These are phyloP conservation scores for Leucophenga varia DNA, from an alignment of 1,140 invertebrate species.

Conservation along the genomic window DNA sequence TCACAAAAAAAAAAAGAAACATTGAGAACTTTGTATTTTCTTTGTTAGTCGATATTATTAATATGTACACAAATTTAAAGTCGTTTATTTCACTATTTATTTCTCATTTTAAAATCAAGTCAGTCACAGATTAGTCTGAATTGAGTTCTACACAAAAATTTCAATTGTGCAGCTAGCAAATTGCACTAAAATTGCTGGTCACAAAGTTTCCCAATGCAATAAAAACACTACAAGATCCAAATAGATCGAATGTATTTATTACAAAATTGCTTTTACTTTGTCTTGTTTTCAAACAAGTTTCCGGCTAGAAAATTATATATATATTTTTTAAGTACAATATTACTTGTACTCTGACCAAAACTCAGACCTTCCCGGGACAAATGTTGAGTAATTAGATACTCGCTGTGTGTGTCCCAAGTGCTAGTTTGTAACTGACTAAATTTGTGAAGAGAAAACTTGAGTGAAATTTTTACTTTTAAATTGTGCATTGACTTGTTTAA, in stretches of 20 bases:
- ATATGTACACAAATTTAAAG: too few species aligned
- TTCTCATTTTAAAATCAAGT: too few species aligned
- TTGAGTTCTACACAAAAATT: constrained; percentile 59
- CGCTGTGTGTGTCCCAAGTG: constrained; percentile 61
- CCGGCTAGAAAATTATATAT: constrained; percentile 58
- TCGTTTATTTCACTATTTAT: too few species aligned
- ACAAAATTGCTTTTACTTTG: constrained; percentile 63
- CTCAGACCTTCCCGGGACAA: constrained; percentile 66
- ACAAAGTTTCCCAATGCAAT: constrained; percentile 60
- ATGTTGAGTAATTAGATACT: constrained; percentile 58
- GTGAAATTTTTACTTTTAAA: too few species aligned
- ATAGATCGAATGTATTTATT: too few species aligned
- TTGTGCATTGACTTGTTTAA: too few species aligned
- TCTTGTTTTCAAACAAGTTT: constrained; percentile 59
- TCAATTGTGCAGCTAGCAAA: constrained; percentile 58
- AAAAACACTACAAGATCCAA: too few species aligned
- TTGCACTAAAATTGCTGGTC: constrained; percentile 62
- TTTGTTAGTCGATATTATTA: too few species aligned
- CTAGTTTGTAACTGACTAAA: constrained; percentile 61
- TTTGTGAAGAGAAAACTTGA: too few species aligned
- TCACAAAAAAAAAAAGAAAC: too few species aligned
- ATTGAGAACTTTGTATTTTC: too few species aligned
- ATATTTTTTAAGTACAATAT: constrained; percentile 18
- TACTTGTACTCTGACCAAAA: constrained; percentile 54
- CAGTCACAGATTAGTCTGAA: constrained; percentile 65